These are phyloP conservation scores for Gymnarchus niloticus DNA, from an alignment of 2,113 vertebrate species.

Conservation along the genomic window DNA sequence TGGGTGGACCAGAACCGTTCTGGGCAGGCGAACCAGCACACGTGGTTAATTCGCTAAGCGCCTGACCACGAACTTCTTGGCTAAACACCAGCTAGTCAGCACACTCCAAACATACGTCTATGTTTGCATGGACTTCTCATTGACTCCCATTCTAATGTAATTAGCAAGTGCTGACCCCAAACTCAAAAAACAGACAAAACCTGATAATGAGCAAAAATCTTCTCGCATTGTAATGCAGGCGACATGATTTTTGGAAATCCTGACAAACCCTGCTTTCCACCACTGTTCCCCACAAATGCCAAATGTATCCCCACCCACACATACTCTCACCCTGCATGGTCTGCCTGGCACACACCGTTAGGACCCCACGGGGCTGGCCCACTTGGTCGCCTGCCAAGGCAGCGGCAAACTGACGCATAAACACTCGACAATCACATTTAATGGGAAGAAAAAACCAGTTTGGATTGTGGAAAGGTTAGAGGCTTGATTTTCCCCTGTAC, in stretches of 20 bases:
- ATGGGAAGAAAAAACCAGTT: background rate
- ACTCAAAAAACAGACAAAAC: background rate
- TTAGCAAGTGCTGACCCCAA: background rate
- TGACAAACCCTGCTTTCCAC: background rate
- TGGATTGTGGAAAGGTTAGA: constrained; percentile 13
- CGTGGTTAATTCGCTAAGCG: background rate
- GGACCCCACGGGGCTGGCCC: background rate
- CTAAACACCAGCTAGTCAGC: background rate
- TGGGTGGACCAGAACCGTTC: background rate
- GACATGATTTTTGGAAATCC: background rate
- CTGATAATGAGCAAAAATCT: background rate
- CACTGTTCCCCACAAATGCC: too few species aligned
- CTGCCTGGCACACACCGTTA: background rate
- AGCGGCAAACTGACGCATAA: background rate
- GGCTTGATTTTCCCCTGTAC: constrained; percentile 14
- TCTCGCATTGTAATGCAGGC: background rate
- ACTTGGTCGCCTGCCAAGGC: background rate
- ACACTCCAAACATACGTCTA: too few species aligned
- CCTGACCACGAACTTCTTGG: background rate
- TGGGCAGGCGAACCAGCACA: background rate
- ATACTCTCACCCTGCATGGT: background rate
- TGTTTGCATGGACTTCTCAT: too few species aligned
- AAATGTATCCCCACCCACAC: background rate
- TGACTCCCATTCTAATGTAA: background rate
- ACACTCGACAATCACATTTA: constrained; percentile 9